These are phyloP conservation scores for Poecilia wingei DNA, from an alignment of 2,797 vertebrate genomes.

Conservation along the genomic window DNA sequence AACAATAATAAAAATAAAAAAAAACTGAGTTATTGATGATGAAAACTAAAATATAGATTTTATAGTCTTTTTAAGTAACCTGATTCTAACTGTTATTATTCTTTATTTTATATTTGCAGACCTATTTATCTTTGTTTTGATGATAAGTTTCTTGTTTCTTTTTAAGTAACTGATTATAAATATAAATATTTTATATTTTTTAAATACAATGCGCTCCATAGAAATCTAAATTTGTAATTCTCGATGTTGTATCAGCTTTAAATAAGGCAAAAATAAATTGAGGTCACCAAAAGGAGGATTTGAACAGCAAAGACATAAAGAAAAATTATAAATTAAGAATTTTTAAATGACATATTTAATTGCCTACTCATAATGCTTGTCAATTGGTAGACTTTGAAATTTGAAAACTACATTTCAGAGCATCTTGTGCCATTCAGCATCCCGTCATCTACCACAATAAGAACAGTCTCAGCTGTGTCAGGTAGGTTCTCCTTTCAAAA, in stretches of 20 bases:
- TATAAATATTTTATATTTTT: neutral
- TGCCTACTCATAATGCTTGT: neutral
- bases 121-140: neutral
- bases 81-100: neutral
- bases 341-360: neutral
- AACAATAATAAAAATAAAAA: neutral
- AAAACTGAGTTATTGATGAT: neutral
- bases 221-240: neutral
- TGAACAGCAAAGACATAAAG: neutral
- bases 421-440: slow-evolving; percentile 9
- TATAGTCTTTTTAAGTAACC: neutral
- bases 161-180: neutral
- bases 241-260: neutral
- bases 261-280: neutral
- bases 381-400: neutral
- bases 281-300: neutral
- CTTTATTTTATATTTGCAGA: neutral
- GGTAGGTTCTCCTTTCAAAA: slow-evolving; percentile 21
- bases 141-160: neutral
- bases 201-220: neutral
- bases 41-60: neutral
- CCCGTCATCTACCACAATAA: neutral
- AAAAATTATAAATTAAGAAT: too few relatives aligned
- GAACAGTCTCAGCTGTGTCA: neutral
- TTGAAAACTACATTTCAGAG: slow-evolving; percentile 4